Evolutionary conservation across 2,888 invertebrate genomes (phyloP).

Genomic region (Euproctis similis): DNA sequence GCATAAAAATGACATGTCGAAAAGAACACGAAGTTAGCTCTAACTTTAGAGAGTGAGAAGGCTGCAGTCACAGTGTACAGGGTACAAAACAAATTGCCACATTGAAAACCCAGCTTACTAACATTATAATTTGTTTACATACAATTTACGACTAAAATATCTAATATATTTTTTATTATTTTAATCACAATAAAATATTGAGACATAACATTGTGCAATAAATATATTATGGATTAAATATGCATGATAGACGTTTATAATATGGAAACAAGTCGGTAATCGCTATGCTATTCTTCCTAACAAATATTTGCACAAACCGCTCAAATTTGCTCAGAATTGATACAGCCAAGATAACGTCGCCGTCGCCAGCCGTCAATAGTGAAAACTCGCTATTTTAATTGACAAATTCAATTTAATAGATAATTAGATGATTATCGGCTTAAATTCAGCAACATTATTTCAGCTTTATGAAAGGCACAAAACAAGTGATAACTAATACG

Average conservation of each 20-base stretch:
- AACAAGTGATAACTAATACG: conserved; percentile 31
- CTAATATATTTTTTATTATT: conserved; percentile 40
- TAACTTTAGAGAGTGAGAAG: no score
- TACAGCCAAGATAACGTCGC: conserved; percentile 30
- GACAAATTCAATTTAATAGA: conserved; percentile 20
- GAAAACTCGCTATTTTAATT: conserved; percentile 23
- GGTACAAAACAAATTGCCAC: no score
- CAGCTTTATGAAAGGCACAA: conserved; percentile 63
- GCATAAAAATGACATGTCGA: no score
- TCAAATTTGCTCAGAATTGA: conserved; percentile 50
- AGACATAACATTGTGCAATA: conserved; percentile 73
- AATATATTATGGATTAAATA: conserved; percentile 53
- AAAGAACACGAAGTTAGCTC: no score
- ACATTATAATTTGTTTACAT: conserved; percentile 24
- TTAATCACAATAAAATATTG: conserved; percentile 66
- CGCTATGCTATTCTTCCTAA: conserved; percentile 60
- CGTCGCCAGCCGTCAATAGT: conserved; percentile 26
- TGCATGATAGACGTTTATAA: conserved; percentile 56
- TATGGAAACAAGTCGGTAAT: conserved; percentile 61
- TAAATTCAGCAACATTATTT: conserved; percentile 38
- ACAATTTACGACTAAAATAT: no score
- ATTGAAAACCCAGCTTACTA: conserved; percentile 8
- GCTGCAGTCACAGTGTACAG: no score
- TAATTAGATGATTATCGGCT: conserved; percentile 22
- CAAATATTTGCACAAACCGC: conserved; percentile 62